Evolutionary conservation across 2,797 vertebrate genomes (phyloP).

Genomic region (Pangasius macronema): DNA sequence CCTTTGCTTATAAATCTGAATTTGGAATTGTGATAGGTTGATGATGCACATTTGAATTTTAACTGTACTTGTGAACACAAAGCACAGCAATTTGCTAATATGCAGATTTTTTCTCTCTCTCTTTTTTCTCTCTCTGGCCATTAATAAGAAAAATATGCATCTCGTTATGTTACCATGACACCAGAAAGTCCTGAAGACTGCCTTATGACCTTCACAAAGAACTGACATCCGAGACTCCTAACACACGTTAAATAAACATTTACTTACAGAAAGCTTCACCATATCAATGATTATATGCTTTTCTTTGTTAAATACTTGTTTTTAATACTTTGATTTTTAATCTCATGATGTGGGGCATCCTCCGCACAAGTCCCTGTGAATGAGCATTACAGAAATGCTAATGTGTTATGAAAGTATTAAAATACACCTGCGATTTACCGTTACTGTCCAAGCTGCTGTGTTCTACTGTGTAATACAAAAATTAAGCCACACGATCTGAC

Average conservation of each 20-base stretch:
- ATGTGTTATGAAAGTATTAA: neutral
- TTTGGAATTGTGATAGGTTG: neutral
- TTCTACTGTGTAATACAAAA: neutral
- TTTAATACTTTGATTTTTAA: neutral
- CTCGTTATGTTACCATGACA: conserved; percentile 6
- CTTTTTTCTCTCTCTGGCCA: neutral
- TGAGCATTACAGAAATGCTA: neutral
- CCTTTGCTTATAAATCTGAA: neutral
- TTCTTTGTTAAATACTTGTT: neutral
- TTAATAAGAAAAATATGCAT: neutral
- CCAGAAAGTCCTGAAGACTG: neutral
- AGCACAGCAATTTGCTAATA: neutral
- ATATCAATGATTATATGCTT: neutral
- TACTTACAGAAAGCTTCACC: neutral
- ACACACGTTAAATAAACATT: neutral
- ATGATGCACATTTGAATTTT: too few relatives aligned
- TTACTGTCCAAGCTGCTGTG: neutral
- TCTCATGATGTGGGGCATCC: neutral
- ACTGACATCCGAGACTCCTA: neutral
- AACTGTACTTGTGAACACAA: neutral
- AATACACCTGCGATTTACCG: neutral
- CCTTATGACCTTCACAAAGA: neutral
- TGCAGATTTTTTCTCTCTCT: neutral
- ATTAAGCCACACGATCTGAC: neutral
- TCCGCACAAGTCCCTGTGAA: neutral